These are phyloP conservation scores for Bovichtus diacanthus DNA, from an alignment of 2,797 vertebrate genomes.

Conservation along the genomic window DNA sequence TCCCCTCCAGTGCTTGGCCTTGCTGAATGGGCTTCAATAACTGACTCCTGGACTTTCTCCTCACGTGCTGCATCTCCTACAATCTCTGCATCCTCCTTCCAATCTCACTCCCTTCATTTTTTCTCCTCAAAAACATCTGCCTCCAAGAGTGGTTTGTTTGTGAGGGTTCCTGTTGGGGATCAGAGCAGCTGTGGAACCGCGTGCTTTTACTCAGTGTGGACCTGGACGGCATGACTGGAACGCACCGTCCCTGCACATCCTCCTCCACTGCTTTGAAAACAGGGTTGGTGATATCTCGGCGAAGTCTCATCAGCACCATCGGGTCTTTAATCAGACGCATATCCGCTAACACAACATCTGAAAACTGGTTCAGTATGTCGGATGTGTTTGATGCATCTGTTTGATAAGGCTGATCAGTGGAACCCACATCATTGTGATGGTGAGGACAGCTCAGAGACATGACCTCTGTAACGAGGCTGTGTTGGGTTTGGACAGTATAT, in stretches of 20 bases:
- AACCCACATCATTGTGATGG: background rate
- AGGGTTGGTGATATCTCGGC: conserved; percentile 57
- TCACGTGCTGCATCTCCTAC: conserved; percentile 35
- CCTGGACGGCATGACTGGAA: background rate
- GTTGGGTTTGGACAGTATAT: conserved; percentile 20
- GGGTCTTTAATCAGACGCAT: conserved; percentile 62
- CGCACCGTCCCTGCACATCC: conserved; percentile 26
- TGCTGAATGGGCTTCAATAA: conserved; percentile 4
- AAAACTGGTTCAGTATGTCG: conserved; percentile 44
- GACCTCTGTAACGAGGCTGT: conserved; percentile 22
- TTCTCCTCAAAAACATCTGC: conserved; percentile 21
- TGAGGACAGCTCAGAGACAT: conserved; percentile 28
- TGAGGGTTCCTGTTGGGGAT: background rate
- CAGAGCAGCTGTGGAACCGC: background rate
- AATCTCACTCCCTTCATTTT: background rate
- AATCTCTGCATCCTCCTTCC: conserved; percentile 15
- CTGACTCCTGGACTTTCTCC: conserved; percentile 22
- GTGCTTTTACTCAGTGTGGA: rapidly evolving
- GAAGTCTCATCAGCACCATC: conserved; percentile 58
- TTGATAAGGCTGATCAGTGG: background rate
- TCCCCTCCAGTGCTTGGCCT: background rate
- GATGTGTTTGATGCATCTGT: background rate
- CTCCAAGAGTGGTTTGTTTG: background rate
- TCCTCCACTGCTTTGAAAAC: conserved; percentile 59
- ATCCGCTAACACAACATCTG: conserved; percentile 58